A percentile compares a stretch with the other conserved stretches of the same genome.
phyloP scores from a whole-genome alignment of 2,797 vertebrate species.

The Nannoperca australis region DNA sequence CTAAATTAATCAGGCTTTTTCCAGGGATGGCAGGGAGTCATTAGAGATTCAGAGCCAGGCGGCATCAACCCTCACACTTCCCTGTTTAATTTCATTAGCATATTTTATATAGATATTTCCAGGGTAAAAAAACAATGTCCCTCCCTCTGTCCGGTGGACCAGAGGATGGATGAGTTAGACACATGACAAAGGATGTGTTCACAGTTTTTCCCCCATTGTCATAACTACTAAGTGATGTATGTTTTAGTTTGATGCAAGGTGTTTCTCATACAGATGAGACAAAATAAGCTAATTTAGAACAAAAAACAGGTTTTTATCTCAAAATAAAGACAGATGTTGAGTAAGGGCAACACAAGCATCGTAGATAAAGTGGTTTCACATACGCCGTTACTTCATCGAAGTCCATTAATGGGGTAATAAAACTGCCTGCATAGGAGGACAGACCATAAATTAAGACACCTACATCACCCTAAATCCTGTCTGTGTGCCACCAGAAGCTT shows the following conservation, averaged over 20 bases:
- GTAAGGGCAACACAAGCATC: conserved; percentile 41
- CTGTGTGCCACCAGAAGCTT: conserved; percentile 27
- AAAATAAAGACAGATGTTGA: conserved; percentile 37
- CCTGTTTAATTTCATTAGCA: conserved; percentile 84
- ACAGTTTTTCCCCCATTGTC: conserved; percentile 12
- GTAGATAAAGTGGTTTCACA: conserved; percentile 54
- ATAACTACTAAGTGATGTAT: conserved; percentile 17
- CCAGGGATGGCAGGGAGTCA: conserved; percentile 74
- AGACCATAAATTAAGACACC: conserved; percentile 64
- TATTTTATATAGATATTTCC: conserved; percentile 81
- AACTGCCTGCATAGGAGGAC: conserved; percentile 57
- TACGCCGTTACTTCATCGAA: conserved; percentile 58
- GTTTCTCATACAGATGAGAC: conserved; percentile 35
- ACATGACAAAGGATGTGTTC: conserved; percentile 36
- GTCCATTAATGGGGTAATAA: conserved; percentile 77
- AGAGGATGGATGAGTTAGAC: conserved; percentile 48
- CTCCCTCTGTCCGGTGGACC: conserved; percentile 22
- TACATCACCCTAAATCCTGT: conserved; percentile 60
- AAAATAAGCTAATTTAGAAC: conserved; percentile 24
- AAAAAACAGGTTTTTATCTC: conserved; percentile 5
- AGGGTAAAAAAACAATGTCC: conserved; percentile 71
- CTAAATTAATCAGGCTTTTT: conserved; percentile 83
- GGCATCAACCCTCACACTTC: conserved; percentile 69
- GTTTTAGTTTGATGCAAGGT: conserved; percentile 10
- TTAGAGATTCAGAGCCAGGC: conserved; percentile 77